Conservation (phyloP, 2,888 invertebrate genomes). For the Mythimna pallens region DNA sequence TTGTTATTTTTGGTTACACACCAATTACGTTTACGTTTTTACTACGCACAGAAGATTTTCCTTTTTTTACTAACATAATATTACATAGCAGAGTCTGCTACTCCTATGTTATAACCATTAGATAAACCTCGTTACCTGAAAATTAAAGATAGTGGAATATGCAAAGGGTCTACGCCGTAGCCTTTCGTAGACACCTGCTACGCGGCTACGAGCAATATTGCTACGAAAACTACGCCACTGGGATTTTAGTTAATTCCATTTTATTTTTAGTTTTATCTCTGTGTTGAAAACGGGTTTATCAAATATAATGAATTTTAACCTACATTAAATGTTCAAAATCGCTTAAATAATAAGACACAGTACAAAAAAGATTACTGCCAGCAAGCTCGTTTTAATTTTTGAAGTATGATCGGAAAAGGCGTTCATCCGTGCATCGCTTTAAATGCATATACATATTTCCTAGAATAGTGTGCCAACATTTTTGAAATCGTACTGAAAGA, state of each 20-base stretch:
- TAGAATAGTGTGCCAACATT: slow-evolving; percentile 39
- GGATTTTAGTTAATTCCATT: slow-evolving; percentile 50
- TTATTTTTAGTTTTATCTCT: slow-evolving; percentile 48
- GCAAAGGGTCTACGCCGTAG: slow-evolving; percentile 66
- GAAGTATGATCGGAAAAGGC: slow-evolving; percentile 23
- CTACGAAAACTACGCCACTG: slow-evolving; percentile 59
- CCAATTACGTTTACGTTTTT: slow-evolving; percentile 17
- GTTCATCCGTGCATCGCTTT: slow-evolving; percentile 24
- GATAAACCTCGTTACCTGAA: slow-evolving; percentile 25
- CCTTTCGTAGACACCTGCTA: slow-evolving; percentile 64
- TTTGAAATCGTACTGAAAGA: slow-evolving; percentile 39
- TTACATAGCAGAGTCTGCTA: not conserved
- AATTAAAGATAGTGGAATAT: slow-evolving; percentile 54
- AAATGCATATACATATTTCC: slow-evolving; percentile 36
- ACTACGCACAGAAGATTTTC: not conserved
- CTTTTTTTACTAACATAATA: not conserved
- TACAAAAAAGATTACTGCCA: slow-evolving; percentile 13
- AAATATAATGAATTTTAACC: slow-evolving; percentile 15
- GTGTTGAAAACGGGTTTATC: slow-evolving; percentile 20
- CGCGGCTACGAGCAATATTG: slow-evolving; percentile 61
- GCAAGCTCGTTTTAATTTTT: slow-evolving; percentile 18
- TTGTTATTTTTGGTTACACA: slow-evolving; percentile 19
- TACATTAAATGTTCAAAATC: not conserved
- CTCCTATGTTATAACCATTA: not conserved
- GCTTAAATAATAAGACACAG: not conserved